Evolutionary conservation across 1,140 invertebrate species (phyloP).

Genomic region (Conus betulinus): DNA sequence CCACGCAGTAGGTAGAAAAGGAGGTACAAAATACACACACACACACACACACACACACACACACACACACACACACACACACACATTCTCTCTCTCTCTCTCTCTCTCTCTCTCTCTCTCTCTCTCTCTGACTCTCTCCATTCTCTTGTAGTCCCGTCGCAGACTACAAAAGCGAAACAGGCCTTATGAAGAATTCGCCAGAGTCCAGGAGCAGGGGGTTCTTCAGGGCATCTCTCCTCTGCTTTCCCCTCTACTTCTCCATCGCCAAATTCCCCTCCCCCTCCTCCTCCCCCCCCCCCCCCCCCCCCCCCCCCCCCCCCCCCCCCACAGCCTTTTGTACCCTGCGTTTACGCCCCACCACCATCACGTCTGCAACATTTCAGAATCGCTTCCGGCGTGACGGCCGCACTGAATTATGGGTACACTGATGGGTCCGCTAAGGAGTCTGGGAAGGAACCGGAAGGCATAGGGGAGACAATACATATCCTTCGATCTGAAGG

Average conservation of each 20-base stretch:
- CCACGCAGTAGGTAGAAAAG: too few relatives aligned
- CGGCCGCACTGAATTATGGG: conserved; percentile 19
- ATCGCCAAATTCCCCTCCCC: not conserved
- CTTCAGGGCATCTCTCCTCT: not conserved
- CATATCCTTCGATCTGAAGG: not conserved
- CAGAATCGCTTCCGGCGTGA: conserved; percentile 30
- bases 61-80: too few relatives aligned
- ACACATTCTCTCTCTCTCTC: too few relatives aligned
- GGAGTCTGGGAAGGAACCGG: not conserved
- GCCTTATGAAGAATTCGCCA: not conserved
- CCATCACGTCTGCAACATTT: conserved; percentile 31
- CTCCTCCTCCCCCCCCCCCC: not conserved
- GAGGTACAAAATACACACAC: too few relatives aligned
- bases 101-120: too few relatives aligned
- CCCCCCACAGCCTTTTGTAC: not conserved
- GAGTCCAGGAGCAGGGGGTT: not conserved
- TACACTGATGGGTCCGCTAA: not conserved
- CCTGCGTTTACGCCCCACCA: conserved; percentile 10
- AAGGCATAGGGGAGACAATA: conserved; percentile 12
- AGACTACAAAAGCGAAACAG: too few relatives aligned
- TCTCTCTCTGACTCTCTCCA: too few relatives aligned
- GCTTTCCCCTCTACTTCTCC: not conserved
- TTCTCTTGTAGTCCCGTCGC: too few relatives aligned
- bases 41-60: too few relatives aligned
- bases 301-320: not conserved